Percentiles rank a stretch among this genome's conserved stretches.
These are phyloP conservation scores for Trematomus loennbergii DNA, from an alignment of 2,113 vertebrate species.

Conservation along the genomic window DNA sequence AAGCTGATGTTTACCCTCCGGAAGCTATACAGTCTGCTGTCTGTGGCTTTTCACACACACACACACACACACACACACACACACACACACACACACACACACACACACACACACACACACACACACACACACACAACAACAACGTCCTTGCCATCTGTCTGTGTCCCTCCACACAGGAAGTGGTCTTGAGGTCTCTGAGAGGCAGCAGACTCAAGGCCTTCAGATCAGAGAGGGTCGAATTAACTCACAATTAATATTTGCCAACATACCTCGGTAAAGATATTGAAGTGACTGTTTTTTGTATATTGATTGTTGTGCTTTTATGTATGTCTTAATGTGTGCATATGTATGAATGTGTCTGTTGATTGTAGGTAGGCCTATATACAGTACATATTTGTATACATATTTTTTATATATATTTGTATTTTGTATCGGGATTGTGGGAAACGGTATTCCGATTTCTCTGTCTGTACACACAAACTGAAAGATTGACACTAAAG, in stretches of 20 bases:
- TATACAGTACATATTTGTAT: no score
- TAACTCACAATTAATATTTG: neutral
- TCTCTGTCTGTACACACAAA: no score
- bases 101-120: conserved; percentile 24
- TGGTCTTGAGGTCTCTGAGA: conserved; percentile 39
- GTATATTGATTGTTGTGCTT: no score
- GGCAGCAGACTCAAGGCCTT: conserved; percentile 13
- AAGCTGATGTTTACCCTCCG: conserved; percentile 51
- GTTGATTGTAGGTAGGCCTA: no score
- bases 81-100: conserved; percentile 34
- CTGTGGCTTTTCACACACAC: conserved; percentile 55
- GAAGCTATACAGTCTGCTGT: conserved; percentile 41
- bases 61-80: conserved; percentile 29
- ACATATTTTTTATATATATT: no score
- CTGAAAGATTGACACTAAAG: no score
- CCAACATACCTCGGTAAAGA: no score
- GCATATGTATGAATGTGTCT: no score
- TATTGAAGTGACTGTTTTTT: no score
- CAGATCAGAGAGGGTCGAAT: neutral
- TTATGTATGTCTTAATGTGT: no score
- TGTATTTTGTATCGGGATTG: no score
- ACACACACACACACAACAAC: conserved; percentile 20
- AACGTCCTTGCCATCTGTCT: conserved; percentile 20
- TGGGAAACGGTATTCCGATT: no score
- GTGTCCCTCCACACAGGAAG: conserved; percentile 58